Percentiles rank a stretch among this genome's conserved stretches.
phyloP scores from a whole-genome alignment of 2,888 invertebrate genomes.

The Tillus elongatus region DNA sequence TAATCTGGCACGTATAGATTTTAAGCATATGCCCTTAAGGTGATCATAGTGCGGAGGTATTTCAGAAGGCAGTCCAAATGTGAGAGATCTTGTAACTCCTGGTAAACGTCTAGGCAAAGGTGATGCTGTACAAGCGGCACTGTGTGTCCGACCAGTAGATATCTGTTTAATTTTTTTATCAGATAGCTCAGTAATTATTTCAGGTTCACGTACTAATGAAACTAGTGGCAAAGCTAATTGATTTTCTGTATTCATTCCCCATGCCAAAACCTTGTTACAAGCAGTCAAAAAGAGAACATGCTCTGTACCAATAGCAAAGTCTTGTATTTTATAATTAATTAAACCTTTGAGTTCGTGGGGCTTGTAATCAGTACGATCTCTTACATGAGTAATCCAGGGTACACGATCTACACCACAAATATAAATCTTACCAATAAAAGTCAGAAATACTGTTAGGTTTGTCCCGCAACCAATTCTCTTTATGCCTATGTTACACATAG shows the following conservation, averaged over 20 bases:
- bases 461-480: conserved; percentile 56
- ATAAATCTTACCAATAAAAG: conserved; percentile 49
- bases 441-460: conserved; percentile 54
- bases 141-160: conserved; percentile 54
- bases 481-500: conserved; percentile 46
- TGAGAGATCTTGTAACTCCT: conserved; percentile 44
- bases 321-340: conserved; percentile 45
- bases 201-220: conserved; percentile 48
- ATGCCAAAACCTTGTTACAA: conserved; percentile 51
- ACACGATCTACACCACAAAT: conserved; percentile 54
- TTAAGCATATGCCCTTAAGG: conserved; percentile 44
- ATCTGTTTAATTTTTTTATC: conserved; percentile 51
- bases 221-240: conserved; percentile 52
- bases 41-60: conserved; percentile 51
- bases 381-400: conserved; percentile 48
- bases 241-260: conserved; percentile 57
- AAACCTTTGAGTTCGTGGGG: conserved; percentile 47
- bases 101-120: conserved; percentile 44
- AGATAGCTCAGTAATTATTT: conserved; percentile 44
- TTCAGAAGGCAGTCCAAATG: conserved; percentile 45
- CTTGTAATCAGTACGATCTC: conserved; percentile 43
- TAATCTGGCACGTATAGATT: conserved; percentile 47
- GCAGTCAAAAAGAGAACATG: conserved; percentile 49
- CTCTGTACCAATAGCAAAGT: conserved; percentile 53
- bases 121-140: conserved; percentile 53